These are phyloP conservation scores for Melangyna quadrimaculata DNA, from an alignment of 2,888 invertebrate species.

Conservation along the genomic window DNA sequence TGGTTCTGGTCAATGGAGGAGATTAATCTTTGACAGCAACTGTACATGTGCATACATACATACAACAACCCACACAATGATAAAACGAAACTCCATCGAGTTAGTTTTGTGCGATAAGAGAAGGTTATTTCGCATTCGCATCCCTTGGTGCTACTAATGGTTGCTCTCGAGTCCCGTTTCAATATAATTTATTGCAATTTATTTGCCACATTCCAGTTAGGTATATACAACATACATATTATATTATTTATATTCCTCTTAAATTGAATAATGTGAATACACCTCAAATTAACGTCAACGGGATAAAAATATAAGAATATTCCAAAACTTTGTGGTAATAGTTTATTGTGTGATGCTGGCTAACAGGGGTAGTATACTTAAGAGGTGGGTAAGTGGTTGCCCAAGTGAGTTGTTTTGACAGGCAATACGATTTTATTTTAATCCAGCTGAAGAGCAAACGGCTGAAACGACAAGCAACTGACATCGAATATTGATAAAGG, in stretches of 20 bases:
- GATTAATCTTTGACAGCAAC: conserved; percentile 54
- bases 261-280: conserved; percentile 50
- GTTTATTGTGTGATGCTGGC: not conserved
- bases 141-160: conserved; percentile 26
- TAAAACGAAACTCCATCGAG: conserved; percentile 4
- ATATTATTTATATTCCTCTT: conserved; percentile 41
- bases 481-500: no score
- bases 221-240: no score
- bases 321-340: not conserved
- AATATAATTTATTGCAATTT: conserved; percentile 58
- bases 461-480: no score
- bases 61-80: conserved; percentile 3
- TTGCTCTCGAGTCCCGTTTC: conserved; percentile 32
- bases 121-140: conserved; percentile 24
- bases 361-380: not conserved
- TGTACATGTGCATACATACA: no score
- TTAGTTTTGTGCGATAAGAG: conserved; percentile 56
- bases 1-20: conserved; percentile 40
- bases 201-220: conserved; percentile 26
- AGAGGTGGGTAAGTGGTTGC: not conserved
- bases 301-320: not conserved
- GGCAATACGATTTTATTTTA: not conserved
- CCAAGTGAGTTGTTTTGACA: not conserved
- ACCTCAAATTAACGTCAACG: conserved; percentile 33
- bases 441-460: not conserved